Conservation (phyloP, 2,888 invertebrate species). For the Polymixis lichenea region DNA sequence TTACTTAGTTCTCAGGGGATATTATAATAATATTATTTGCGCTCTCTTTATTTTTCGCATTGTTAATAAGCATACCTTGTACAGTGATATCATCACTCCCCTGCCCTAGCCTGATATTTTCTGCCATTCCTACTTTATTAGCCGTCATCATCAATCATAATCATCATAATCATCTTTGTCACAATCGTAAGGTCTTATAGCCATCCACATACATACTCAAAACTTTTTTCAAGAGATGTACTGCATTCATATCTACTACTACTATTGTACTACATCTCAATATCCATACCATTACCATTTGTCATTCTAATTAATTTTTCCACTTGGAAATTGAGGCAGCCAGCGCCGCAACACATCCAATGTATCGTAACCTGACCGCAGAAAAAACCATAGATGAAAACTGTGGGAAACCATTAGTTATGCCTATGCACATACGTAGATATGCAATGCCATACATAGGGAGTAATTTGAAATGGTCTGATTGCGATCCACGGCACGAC, state of each 20-base stretch:
- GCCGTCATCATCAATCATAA: too few relatives aligned
- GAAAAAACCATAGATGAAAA: conserved; percentile 8
- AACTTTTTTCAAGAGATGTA: neutral
- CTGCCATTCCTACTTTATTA: neutral
- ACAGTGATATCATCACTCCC: neutral
- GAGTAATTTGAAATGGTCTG: conserved; percentile 47
- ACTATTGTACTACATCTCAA: neutral
- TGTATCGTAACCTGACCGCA: neutral
- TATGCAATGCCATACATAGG: conserved; percentile 2
- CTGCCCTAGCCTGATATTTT: neutral
- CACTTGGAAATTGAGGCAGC: neutral
- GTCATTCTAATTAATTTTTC: neutral
- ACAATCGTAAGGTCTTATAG: too few relatives aligned
- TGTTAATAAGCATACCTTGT: neutral
- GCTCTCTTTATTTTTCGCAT: neutral
- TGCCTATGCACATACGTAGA: conserved; percentile 7
- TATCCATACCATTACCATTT: neutral
- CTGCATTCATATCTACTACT: neutral
- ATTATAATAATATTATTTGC: neutral
- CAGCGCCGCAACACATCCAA: neutral
- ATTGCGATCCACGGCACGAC: conserved; percentile 34
- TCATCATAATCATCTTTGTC: too few relatives aligned
- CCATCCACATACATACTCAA: neutral
- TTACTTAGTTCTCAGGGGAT: neutral
- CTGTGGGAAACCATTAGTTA: conserved; percentile 30